Percentiles rank a stretch among this genome's conserved stretches.
phyloP scores from a whole-genome alignment of 2,113 vertebrate species.

The Anguilla japonica region DNA sequence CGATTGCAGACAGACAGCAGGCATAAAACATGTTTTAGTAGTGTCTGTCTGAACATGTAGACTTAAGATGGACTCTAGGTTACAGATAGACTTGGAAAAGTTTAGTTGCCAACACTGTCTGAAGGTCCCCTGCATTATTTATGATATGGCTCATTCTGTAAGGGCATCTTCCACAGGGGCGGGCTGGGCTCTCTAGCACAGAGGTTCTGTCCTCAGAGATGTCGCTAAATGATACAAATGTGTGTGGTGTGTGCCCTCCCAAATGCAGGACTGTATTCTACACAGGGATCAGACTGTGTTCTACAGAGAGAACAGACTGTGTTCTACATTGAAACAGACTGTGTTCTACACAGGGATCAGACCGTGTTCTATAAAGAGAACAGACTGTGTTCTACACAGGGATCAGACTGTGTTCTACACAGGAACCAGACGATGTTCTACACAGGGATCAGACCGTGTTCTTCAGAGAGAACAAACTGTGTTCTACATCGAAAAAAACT shows the following conservation, averaged over 20 bases:
- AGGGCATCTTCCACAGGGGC: background rate
- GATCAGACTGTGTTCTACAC: too few relatives aligned
- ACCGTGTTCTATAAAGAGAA: too few relatives aligned
- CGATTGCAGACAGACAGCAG: background rate
- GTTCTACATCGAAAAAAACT: too few relatives aligned
- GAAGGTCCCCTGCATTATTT: background rate
- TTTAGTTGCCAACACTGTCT: background rate
- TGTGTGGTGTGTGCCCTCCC: background rate
- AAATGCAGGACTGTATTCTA: background rate
- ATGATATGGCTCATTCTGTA: background rate
- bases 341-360: too few relatives aligned
- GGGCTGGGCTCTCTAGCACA: background rate
- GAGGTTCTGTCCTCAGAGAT: background rate
- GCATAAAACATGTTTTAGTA: background rate
- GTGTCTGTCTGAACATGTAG: background rate
- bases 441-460: too few relatives aligned
- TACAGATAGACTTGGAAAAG: background rate
- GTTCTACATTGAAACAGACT: too few relatives aligned
- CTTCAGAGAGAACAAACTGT: too few relatives aligned
- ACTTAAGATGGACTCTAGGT: background rate
- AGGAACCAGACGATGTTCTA: background rate
- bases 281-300: too few relatives aligned
- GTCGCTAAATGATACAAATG: background rate
- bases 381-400: background rate
- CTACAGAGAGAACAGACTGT: too few relatives aligned